Percentiles rank a stretch among this genome's conserved stretches.
Evolutionary conservation across 1,140 invertebrate species (phyloP).

Genomic region (Hylyphantes graminicola): DNA sequence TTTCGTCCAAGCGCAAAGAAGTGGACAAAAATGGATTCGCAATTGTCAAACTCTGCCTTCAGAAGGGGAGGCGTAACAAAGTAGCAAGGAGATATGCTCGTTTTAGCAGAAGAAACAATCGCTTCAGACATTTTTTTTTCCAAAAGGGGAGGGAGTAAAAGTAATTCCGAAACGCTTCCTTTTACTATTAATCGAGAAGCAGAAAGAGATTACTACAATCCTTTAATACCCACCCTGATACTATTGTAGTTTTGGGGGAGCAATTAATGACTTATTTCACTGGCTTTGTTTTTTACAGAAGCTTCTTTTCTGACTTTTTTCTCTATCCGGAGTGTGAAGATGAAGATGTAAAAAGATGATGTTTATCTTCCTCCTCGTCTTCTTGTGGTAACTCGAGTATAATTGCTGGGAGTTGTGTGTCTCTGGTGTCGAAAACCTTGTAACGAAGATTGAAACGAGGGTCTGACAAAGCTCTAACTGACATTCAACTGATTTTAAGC

Average conservation of each 20-base stretch:
- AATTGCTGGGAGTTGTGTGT: constrained; percentile 14
- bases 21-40: constrained; percentile 18
- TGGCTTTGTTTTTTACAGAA: constrained; percentile 9
- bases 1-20: not conserved
- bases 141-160: not conserved
- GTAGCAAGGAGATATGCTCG: constrained; percentile 43
- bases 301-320: not conserved
- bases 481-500: no score
- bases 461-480: no score
- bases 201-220: constrained; percentile 36
- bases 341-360: not conserved
- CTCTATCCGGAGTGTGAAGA: constrained; percentile 15
- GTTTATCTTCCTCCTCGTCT: constrained; percentile 16
- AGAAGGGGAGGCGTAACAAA: constrained; percentile 1
- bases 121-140: not conserved
- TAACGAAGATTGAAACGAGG: no score
- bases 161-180: constrained; percentile 12
- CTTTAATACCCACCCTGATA: constrained; percentile 25
- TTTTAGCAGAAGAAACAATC: constrained; percentile 27
- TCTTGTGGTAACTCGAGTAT: constrained; percentile 13
- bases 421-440: constrained; percentile 38
- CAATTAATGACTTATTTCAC: constrained; percentile 34
- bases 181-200: constrained; percentile 36
- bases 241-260: not conserved
- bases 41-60: not conserved